Conservation (phyloP, 37 sponge, comb jelly and placozoan genomes). For the Spongilla lacustris region DNA sequence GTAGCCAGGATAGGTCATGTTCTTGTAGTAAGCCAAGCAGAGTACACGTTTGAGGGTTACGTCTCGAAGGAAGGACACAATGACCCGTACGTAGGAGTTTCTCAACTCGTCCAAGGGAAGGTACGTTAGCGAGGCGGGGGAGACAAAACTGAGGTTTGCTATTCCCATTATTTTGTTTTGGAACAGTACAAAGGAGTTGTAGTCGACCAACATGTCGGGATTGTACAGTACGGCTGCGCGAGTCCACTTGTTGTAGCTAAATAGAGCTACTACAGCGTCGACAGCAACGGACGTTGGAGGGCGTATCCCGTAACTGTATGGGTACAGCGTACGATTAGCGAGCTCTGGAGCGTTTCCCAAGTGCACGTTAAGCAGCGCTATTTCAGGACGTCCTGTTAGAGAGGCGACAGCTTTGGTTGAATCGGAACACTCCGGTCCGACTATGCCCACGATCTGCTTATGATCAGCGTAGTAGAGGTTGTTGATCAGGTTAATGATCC, state of each 20-base stretch:
- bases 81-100: neutral
- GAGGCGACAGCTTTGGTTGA: neutral
- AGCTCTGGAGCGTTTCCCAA: neutral
- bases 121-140: neutral
- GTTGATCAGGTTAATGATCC: neutral
- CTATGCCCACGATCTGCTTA: neutral
- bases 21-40: neutral
- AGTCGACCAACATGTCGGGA: neutral
- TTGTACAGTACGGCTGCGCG: neutral
- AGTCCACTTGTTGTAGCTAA: neutral
- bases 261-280: neutral
- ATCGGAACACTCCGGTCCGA: neutral
- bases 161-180: neutral
- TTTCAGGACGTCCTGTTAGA: neutral
- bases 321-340: neutral
- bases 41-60: neutral
- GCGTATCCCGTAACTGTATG: neutral
- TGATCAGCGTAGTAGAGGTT: neutral
- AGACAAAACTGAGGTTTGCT: neutral
- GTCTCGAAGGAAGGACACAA: neutral
- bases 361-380: neutral
- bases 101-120: neutral
- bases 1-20: neutral
- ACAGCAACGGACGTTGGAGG: neutral
- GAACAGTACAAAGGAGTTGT: neutral